Evolutionary conservation across 2,797 vertebrate genomes (phyloP), one percentile per base, ranked within the genome.

Genomic region (Vultur gryphus): DNA sequence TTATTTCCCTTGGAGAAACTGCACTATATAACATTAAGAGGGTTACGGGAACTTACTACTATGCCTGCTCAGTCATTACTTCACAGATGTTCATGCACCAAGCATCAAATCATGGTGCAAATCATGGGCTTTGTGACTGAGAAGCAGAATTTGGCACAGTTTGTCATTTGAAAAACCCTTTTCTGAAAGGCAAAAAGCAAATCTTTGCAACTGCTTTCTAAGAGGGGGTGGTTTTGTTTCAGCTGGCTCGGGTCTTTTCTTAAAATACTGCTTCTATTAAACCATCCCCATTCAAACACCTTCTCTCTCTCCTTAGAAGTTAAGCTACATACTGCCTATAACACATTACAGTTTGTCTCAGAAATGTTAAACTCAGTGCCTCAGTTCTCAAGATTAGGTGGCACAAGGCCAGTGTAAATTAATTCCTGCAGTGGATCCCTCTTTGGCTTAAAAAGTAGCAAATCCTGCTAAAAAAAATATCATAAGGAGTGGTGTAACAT

Each of bases 351-450:
- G 17, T 84, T 93, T 89, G 81, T 84, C 61, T 93, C 71, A 79
- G 51, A 95, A 93, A 91, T 65, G 72, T 83, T 93, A 80, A 95
- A 87, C 67, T 84, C 82, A 29, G 7, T 59, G n/a, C 79, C 79
- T 90, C 31, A 7, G 13, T 85, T 91, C 78, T 95, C 90, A 93
- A 91, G 93, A 91, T 82, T 39, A 85, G 35, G 80, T 96, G 96
- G 84, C 95, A 89, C 49, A 69, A 94, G 80, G 95, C 96, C 94
- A 96, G 61, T 24, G 58, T 82, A 93, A 93, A 95, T 95, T 97
- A 85, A 90, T 91, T 97, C 84, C 86, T 90, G 61, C 71, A 64
- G 85, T 54, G 52, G 86, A 93, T 91, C 64, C 55, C 66, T 92
- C 43, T 95, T 91, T 84, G 62, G 12, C 26, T 95, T 85, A 79